Percentiles rank a stretch among this genome's conserved stretches.
These are phyloP conservation scores for Meteorus sp. DNA, from an alignment of 1,140 invertebrate genomes.

Conservation along the genomic window DNA sequence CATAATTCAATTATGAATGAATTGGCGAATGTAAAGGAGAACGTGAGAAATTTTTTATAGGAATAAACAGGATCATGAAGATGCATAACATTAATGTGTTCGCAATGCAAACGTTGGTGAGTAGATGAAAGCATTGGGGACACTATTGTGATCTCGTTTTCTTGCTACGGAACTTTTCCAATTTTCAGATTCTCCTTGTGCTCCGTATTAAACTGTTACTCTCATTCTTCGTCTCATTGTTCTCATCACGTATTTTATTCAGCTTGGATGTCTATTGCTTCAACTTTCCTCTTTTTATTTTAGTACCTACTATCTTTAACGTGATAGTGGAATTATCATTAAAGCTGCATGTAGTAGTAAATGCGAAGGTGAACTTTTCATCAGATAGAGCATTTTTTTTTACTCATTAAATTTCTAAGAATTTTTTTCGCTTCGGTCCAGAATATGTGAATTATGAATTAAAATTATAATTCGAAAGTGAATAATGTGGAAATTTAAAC, in stretches of 20 bases:
- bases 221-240: background rate
- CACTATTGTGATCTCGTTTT: background rate
- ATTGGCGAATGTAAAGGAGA: too few species aligned
- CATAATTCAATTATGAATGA: too few species aligned
- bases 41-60: too few species aligned
- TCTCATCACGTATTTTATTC: background rate
- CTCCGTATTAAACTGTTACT: background rate
- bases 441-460: too few species aligned
- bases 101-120: background rate
- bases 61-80: background rate
- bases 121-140: background rate
- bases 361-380: too few species aligned
- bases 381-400: too few species aligned
- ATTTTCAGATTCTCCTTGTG: constrained; percentile 1
- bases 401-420: too few species aligned
- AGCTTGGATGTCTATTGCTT: background rate
- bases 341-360: too few species aligned
- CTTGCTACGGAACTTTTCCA: background rate
- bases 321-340: too few species aligned
- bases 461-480: too few species aligned
- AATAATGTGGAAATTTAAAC: too few species aligned
- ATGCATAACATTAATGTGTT: background rate
- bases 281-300: background rate
- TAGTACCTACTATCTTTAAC: background rate
- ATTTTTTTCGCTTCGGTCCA: too few species aligned